Base-by-base conservation (phyloP, 2,888 invertebrate species). In the Pseudococcus viburni region DNA sequence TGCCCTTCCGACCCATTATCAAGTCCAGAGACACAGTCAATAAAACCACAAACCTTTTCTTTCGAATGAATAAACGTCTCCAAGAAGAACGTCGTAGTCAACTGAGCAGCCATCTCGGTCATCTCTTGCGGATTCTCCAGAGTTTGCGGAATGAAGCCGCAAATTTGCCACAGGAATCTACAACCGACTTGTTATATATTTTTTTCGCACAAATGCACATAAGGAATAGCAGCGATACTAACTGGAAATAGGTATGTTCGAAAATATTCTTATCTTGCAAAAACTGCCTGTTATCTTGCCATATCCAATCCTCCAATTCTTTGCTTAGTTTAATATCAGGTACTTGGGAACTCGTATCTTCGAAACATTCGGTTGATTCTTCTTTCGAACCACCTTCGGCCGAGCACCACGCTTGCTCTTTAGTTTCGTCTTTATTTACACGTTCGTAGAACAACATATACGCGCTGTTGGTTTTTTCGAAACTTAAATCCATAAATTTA, bases 41-140 rank as follows among this genome's bases (percentile, higher is more conserved):
- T 22, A 84, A 89, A 26, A 73, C 5, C 12, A 46, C 80, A 3
- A 83, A 96, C 96, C 94, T 98, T 98, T 92, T 98, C 98, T 92
- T 98, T 98, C 83, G 98, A 97, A 92, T 98, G 98, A 91, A 98
- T 98, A 91, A 98, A 96, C 0, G 98, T 98, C 92, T 98, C 98
- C 90, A 98, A 95, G 90, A 98, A 98, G 92, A 98, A 98, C 0
- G 98, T 97, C 0, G 97, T 96, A 0, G 97, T 96, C 15, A 98
- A 93, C 90, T 97, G 95, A 0, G 97, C 96, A 0, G 97, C 96
- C 90, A 96, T 94, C 91, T 97, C 95, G 0, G 96, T 96, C 77
- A 97, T 94, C 90, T 97, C 96, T 90, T 94, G 93, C 55, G 95
- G 93, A 22, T 96, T 95, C 89, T 96, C 92, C 89, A 98, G 93